Percentiles rank a stretch among this genome's conserved stretches.
phyloP scores from a whole-genome alignment of 1,140 invertebrate genomes.

The Cyclina sinensis region DNA sequence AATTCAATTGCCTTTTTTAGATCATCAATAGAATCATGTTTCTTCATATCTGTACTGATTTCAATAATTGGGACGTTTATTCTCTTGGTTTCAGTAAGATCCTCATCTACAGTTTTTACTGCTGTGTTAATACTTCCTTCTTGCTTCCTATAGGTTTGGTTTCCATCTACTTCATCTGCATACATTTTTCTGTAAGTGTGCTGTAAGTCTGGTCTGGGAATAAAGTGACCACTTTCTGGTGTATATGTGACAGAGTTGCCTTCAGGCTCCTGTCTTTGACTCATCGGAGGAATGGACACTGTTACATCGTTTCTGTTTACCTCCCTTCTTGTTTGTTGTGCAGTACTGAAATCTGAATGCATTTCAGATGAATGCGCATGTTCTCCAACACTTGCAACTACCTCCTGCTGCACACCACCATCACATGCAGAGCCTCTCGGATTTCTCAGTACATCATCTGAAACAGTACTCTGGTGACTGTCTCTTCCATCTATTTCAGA shows the following conservation, averaged over 20 bases:
- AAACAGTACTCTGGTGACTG: not conserved
- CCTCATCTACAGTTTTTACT: not conserved
- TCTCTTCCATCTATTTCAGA: not conserved
- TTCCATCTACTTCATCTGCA: not conserved
- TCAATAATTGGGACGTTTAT: not conserved
- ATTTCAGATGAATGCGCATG: not conserved
- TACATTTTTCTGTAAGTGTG: not conserved
- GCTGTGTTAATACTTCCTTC: not conserved
- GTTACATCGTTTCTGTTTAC: not conserved
- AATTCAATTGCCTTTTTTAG: not conserved
- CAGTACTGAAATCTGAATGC: not conserved
- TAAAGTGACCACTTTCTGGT: not conserved
- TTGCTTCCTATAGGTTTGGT: not conserved
- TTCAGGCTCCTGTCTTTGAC: not conserved
- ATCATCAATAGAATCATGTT: not conserved
- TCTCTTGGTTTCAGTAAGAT: constrained; percentile 3
- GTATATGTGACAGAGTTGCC: not conserved
- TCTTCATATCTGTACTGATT: not conserved
- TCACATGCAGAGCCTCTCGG: not conserved
- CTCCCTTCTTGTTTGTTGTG: not conserved
- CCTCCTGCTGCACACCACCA: not conserved
- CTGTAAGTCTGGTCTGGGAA: not conserved
- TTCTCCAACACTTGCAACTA: not conserved
- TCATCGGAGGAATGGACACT: not conserved
- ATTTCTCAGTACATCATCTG: not conserved